A percentile compares a stretch with the other conserved stretches of the same genome.
Conservation (phyloP, 1,140 invertebrate genomes). For the Nomia melanderi region DNA sequence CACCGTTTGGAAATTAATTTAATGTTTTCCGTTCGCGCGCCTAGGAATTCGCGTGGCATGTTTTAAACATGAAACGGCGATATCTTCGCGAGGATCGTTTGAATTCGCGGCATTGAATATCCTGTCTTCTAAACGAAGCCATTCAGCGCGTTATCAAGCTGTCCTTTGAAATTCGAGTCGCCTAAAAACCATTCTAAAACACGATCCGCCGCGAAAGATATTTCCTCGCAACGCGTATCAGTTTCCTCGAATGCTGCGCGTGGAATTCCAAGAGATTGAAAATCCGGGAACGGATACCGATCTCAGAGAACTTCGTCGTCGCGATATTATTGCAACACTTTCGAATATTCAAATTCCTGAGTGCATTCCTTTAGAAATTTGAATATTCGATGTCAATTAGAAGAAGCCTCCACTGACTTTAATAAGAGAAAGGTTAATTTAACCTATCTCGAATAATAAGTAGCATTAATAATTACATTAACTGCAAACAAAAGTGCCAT, state of each 20-base stretch:
- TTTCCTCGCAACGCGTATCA: conserved; percentile 3
- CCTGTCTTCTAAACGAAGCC: neutral
- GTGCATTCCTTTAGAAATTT: neutral
- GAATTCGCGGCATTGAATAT: neutral
- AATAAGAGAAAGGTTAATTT: too few relatives aligned
- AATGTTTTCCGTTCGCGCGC: too few relatives aligned
- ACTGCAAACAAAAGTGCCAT: too few relatives aligned
- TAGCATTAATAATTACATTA: too few relatives aligned
- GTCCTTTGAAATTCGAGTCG: conserved; percentile 17
- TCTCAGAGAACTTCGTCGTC: conserved; percentile 1
- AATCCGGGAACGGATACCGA: conserved; percentile 7
- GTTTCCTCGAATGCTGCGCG: conserved; percentile 31
- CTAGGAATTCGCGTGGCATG: too few relatives aligned
- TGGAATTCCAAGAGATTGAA: conserved; percentile 18
- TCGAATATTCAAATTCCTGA: neutral
- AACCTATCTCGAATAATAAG: too few relatives aligned
- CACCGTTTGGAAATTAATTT: too few relatives aligned
- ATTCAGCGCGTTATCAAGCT: neutral
- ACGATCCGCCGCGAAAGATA: neutral
- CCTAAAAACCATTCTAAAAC: conserved; percentile 4
- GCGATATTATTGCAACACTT: neutral
- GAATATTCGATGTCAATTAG: neutral
- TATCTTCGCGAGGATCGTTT: neutral
- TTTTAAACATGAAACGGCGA: neutral
- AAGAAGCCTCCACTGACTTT: too few relatives aligned